Evolutionary conservation across 2,113 vertebrate genomes (phyloP), one percentile per base, ranked within the genome.

Genomic region (Apodemus sylvaticus): DNA sequence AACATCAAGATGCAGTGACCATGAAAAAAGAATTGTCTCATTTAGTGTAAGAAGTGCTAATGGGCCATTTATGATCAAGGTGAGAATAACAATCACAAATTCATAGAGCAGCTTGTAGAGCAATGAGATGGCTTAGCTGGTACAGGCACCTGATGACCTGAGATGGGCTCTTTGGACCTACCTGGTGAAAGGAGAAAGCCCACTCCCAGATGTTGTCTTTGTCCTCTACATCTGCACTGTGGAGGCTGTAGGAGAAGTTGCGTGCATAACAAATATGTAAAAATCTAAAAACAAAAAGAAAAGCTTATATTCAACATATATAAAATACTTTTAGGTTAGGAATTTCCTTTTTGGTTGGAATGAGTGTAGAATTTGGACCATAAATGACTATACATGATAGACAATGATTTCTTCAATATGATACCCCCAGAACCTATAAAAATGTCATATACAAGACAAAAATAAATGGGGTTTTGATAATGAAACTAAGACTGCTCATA

Each of bases 31-130:
- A 86, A 94, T 10, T 34, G 13, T 55, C 45, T 88, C 58, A 66
- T 94, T 97, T 96, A 91, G 68, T 89, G 74, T 89, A 76, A 86
- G n/a, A 94, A 88, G 39, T 96, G 85, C 9, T 92, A 86, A 78
- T 6, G 64, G 34, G 29, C 58, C 66, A 89, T 93, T 95, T 92
- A 51, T 94, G 71, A 89, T 92, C 34, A 93, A 96, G 81, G 66
- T 77, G 83, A 94, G 73, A 58, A 17, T 70, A 68, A 73, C 45
- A 88, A 74, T n/a, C 83, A 78, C 9, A 45, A 53, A 60, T 42
- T 71, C 48, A 42, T 10, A 81, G 55, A 62, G 5, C 16, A 86
- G 42, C 62, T 68, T 48, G 62, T 36, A 68, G 29, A 51, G 10
- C 42, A 86, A 20, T 29, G 31, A 36, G 62, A 22, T 22, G 19